Conservation (phyloP, 2,113 vertebrate species). For the Chloebia gouldiae region DNA sequence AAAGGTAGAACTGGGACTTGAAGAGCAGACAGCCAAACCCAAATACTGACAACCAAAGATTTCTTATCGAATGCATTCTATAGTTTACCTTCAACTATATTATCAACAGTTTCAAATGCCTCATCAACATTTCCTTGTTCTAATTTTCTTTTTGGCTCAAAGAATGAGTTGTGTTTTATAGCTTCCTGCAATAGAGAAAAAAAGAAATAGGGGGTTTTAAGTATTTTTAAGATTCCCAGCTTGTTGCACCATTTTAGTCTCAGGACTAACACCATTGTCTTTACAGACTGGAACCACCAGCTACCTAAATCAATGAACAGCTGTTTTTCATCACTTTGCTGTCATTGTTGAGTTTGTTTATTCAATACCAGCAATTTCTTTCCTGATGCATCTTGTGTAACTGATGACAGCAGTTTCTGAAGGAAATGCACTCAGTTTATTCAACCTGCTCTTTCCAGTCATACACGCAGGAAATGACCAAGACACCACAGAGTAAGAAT, state of each 20-base stretch:
- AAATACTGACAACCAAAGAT: background rate
- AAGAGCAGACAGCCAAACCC: background rate
- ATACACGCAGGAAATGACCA: background rate
- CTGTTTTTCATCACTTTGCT: background rate
- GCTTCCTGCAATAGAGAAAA: slow-evolving; percentile 66
- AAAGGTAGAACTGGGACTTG: background rate
- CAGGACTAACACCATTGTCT: background rate
- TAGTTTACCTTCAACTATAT: slow-evolving; percentile 75
- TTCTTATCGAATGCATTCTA: background rate
- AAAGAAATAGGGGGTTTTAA: background rate
- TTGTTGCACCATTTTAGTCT: background rate
- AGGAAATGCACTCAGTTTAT: background rate
- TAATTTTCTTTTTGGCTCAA: slow-evolving; percentile 63
- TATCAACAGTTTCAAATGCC: slow-evolving; percentile 68
- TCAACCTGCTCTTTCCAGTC: background rate
- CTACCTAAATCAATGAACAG: background rate
- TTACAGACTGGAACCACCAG: background rate
- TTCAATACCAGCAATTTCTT: background rate
- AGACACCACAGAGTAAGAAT: background rate
- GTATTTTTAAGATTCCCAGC: background rate
- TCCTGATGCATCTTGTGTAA: background rate
- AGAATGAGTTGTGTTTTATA: slow-evolving; percentile 71
- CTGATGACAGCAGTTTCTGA: background rate
- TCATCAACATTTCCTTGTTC: slow-evolving; percentile 72
- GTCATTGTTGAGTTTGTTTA: background rate